Evolutionary conservation across 2,888 invertebrate genomes (phyloP).

Genomic region (Clepsis dumicolana): DNA sequence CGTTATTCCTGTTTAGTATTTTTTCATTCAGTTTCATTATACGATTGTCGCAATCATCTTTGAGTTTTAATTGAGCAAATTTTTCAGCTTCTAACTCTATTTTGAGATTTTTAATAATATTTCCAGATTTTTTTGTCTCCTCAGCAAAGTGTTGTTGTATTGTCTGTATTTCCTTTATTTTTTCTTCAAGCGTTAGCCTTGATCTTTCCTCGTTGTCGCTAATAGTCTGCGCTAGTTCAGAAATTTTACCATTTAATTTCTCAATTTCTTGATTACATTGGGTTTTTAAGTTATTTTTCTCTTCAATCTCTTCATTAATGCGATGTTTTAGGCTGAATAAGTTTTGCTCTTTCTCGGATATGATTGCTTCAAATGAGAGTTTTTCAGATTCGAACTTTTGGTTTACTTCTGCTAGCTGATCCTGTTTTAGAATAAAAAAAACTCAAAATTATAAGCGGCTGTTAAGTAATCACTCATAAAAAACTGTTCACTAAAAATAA

Average conservation of each 20-base stretch:
- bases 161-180: conserved; percentile 70
- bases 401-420: conserved; percentile 55
- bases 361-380: conserved; percentile 52
- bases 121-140: conserved; percentile 68
- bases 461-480: conserved; percentile 15
- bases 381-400: conserved; percentile 62
- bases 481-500: neutral
- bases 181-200: conserved; percentile 62
- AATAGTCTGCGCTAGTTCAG: conserved; percentile 70
- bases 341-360: conserved; percentile 67
- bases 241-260: conserved; percentile 70
- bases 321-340: conserved; percentile 70
- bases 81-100: conserved; percentile 66
- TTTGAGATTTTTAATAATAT: conserved; percentile 61
- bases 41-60: conserved; percentile 69
- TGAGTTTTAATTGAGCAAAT: conserved; percentile 63
- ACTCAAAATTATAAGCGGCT: neutral
- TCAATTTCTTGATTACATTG: conserved; percentile 65
- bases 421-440: conserved; percentile 65
- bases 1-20: conserved; percentile 74
- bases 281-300: conserved; percentile 63
- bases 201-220: conserved; percentile 64
- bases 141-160: conserved; percentile 68
- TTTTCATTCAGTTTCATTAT: conserved; percentile 77
- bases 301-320: conserved; percentile 72